Evolutionary conservation across 1,140 invertebrate species (phyloP), one percentile per base, ranked within the genome.

Genomic region (Solen grandis): DNA sequence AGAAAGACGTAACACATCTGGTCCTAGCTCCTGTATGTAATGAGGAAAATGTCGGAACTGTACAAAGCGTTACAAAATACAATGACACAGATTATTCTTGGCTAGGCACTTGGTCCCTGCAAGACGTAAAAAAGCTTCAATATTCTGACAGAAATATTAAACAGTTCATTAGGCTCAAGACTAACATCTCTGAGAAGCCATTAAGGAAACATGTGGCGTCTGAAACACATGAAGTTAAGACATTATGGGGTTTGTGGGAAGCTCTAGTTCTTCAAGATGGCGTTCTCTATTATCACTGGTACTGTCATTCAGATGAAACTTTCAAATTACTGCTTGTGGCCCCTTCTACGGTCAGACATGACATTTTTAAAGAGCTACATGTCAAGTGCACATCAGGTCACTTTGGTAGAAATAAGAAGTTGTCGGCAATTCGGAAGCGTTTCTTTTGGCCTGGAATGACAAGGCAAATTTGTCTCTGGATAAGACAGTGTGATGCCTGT

Each of bases 401-500:
- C 31, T 38, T 57, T 57, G 77, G 77, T 16, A 31, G 66, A 36
- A 46, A 70, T 22, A 57, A 52, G 38, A 81, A 68, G 36, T 22
- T 57, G 22, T 19, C 36, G n/a, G 46, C 5, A 5, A 41, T 81
- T 1, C 63, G 57, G 35, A 25, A 55, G 10, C 19, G 52, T 14
- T 72, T 73, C 52, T 74, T 73, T 33, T 81, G 78, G 78, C 59
- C 68, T 13, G 69, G 68, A 14, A 72, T 65, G 69, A 36, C 46
- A 10, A 33, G 13, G 2, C 31, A 73, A 13, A 33, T 73, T 3
- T 8, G 29, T 16, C n/a, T 22, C 1, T 76, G 72, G 72, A 57
- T 46, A 22, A 52, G 22, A 29, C n/a, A 68, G 29, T 82, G 70
- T 70, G 50, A 50, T 14, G 52, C 35, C 5, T 82, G 80, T 76